Evolutionary conservation across 2,888 invertebrate species (phyloP).

Genomic region (Euclidia mi): DNA sequence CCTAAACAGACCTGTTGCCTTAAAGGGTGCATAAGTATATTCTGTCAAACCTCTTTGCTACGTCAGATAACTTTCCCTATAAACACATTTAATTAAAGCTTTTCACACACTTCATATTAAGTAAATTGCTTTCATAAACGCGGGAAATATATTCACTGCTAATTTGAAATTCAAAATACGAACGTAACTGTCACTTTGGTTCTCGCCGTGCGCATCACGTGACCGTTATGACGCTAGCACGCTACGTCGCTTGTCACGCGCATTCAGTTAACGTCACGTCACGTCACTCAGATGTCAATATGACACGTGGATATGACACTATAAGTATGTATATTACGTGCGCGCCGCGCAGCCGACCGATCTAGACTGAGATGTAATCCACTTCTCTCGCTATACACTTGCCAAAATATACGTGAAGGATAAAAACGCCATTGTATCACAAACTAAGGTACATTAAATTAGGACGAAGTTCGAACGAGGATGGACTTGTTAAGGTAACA

Average conservation of each 20-base stretch:
- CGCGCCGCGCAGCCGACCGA: slow-evolving; percentile 74
- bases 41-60: too few relatives aligned
- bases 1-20: too few relatives aligned
- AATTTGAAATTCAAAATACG: slow-evolving; percentile 56
- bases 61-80: background rate
- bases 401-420: slow-evolving; percentile 73
- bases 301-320: slow-evolving; percentile 53
- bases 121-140: slow-evolving; percentile 25
- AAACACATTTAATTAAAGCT: background rate
- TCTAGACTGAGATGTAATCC: slow-evolving; percentile 81
- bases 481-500: slow-evolving; percentile 60
- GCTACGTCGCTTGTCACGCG: slow-evolving; percentile 50
- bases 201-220: slow-evolving; percentile 53
- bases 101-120: background rate
- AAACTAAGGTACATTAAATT: slow-evolving; percentile 75
- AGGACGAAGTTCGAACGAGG: slow-evolving; percentile 62
- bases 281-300: slow-evolving; percentile 63
- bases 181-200: slow-evolving; percentile 56
- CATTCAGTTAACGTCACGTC: slow-evolving; percentile 56
- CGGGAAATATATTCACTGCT: slow-evolving; percentile 38
- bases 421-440: slow-evolving; percentile 75
- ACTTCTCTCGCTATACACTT: slow-evolving; percentile 70
- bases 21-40: too few relatives aligned
- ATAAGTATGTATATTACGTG: slow-evolving; percentile 72
- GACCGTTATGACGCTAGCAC: slow-evolving; percentile 50